These are phyloP conservation scores for Beris chalybata DNA, from an alignment of 2,888 invertebrate genomes.

Conservation along the genomic window DNA sequence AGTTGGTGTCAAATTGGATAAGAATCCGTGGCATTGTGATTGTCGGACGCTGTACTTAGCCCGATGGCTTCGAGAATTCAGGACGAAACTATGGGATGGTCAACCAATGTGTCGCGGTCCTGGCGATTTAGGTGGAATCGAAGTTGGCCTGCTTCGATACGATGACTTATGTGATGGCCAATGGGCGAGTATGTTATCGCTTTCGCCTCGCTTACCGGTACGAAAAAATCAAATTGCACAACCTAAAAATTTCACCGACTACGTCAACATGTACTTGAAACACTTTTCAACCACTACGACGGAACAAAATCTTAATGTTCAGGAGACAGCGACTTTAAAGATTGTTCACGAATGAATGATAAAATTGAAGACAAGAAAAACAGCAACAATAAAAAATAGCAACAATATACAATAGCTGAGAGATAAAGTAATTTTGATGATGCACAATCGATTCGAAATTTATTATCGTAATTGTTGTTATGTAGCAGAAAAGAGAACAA, in stretches of 20 bases:
- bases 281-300: slow-evolving; percentile 49
- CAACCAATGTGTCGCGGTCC: slow-evolving; percentile 61
- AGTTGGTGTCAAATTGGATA: slow-evolving; percentile 63
- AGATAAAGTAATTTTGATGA: no score
- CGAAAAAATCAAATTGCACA: slow-evolving; percentile 53
- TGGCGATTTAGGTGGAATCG: slow-evolving; percentile 58
- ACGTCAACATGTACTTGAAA: slow-evolving; percentile 54
- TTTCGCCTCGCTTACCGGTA: slow-evolving; percentile 54
- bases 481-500: not conserved
- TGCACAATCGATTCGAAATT: no score
- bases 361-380: no score
- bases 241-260: slow-evolving; percentile 55
- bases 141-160: slow-evolving; percentile 60
- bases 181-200: slow-evolving; percentile 68
- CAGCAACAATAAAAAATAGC: no score
- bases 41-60: slow-evolving; percentile 68
- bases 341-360: no score
- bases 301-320: no score
- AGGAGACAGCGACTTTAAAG: no score
- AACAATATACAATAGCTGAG: no score
- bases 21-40: slow-evolving; percentile 68
- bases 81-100: slow-evolving; percentile 59
- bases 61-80: slow-evolving; percentile 59
- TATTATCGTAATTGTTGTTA: no score
- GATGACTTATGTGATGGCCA: slow-evolving; percentile 71